phyloP scores from a whole-genome alignment of 2,888 invertebrate species.

The Ischnus inquisitorius region DNA sequence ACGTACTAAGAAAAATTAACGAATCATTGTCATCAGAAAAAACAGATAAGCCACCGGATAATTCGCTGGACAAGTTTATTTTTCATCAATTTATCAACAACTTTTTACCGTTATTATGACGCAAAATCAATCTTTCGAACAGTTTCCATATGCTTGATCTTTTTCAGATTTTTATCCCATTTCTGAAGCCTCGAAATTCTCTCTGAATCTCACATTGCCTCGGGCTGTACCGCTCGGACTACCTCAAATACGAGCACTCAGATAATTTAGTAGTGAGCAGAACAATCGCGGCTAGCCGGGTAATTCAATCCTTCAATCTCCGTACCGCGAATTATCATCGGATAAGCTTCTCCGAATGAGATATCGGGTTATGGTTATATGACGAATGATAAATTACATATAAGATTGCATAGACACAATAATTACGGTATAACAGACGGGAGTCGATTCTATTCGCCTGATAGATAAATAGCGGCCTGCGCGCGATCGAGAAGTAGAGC shows the following conservation, averaged over 20 bases:
- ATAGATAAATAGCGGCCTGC: not conserved
- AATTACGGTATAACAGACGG: constrained; percentile 7
- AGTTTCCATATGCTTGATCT: too few species aligned
- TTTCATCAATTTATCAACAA: too few species aligned
- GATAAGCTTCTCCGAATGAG: constrained; percentile 53
- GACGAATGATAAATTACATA: constrained; percentile 39
- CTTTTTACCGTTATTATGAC: too few species aligned
- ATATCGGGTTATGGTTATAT: constrained; percentile 8
- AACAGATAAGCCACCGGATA: too few species aligned
- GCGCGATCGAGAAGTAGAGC: constrained; percentile 18
- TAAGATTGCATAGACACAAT: constrained; percentile 11
- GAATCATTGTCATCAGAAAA: not conserved
- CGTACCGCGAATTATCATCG: constrained; percentile 36
- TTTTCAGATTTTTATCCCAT: too few species aligned
- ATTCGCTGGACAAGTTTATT: too few species aligned
- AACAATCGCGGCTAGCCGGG: constrained; percentile 14
- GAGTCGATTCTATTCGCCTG: constrained; percentile 3
- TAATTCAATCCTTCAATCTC: constrained; percentile 39
- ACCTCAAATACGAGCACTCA: too few species aligned
- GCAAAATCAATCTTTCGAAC: too few species aligned
- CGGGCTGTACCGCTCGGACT: too few species aligned
- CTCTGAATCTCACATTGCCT: too few species aligned
- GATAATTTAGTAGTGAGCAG: not conserved
- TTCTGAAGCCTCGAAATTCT: too few species aligned
- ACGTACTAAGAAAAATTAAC: not conserved